Base-by-base conservation (phyloP, 2,888 invertebrate genomes). In the Amphipoea oculea region DNA sequence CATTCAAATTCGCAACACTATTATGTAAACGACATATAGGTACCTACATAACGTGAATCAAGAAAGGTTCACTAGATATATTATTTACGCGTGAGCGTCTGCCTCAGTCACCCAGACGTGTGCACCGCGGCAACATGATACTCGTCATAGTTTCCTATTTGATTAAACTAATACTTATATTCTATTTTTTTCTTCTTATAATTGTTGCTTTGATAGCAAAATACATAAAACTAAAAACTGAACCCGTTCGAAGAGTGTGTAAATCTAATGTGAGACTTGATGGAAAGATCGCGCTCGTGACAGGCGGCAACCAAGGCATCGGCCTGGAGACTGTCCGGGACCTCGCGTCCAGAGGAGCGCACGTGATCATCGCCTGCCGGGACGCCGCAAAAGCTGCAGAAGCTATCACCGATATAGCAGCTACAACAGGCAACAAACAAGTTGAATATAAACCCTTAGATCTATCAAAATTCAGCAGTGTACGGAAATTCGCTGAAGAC, bases 221-320 rank as follows among this genome's bases (percentile, higher is more conserved):
- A 48, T 85, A 48, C 17, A 0, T 71, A 0, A 86, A 81, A 62
- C 11, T 89, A n/a, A 83, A 63, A 0, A 12, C 73, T 0, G 89
- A 89, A 78, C 82, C 78, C 0, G 70, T 84, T 7, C 84, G 92
- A 80, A 91, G 92, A 42, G 91, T 91, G 29, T 96, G 96, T 84
- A 93, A 86, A 73, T 95, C 95, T 67, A 91, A 91, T 60, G 91
- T 86, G 0, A 91, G 92, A 57, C 83, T 96, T 4, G 82, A 93
- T 4, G 97, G 97, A 65, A 98, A 98, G 97, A 96, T 98, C 67
- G 97, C 97, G 0, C 97, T 99, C 63, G 96, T 99, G 12, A 99
- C 99, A 0, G 99, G 99, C 12, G 98, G 98, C 0, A 99, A 98
- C 93, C 98, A 98, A 1, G 99, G 99, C 4, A 98, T 99, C 79